Evolutionary conservation across 2,888 invertebrate genomes (phyloP).

Genomic region (Rotaria socialis): DNA sequence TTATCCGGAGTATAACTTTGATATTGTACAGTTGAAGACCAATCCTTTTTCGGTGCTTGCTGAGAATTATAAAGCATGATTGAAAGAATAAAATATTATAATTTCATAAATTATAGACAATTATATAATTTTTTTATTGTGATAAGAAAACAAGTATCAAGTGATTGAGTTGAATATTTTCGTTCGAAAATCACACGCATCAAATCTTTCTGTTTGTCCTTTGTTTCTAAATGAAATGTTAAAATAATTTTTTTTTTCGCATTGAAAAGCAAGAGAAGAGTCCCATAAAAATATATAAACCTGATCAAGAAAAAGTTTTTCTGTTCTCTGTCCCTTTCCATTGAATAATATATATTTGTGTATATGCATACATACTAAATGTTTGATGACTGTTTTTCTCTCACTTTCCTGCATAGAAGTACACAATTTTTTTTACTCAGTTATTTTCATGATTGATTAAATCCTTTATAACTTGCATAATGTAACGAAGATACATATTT

Average conservation of each 20-base stretch:
- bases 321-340: not conserved
- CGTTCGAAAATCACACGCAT: not conserved
- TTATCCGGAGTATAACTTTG: not conserved
- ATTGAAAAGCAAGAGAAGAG: not conserved
- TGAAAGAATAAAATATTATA: not conserved
- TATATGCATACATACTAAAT: not conserved
- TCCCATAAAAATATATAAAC: not conserved
- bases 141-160: not conserved
- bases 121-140: not conserved
- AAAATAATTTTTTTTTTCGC: not conserved
- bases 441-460: not conserved
- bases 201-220: not conserved
- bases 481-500: not conserved
- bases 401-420: not conserved
- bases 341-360: not conserved
- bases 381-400: not conserved
- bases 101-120: not conserved
- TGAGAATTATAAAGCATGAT: not conserved
- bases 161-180: not conserved
- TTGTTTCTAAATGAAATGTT: not conserved
- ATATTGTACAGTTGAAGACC: not conserved
- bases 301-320: not conserved
- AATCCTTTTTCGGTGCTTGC: not conserved
- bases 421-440: not conserved
- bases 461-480: not conserved